phyloP scores from a whole-genome alignment of 2,113 vertebrate genomes.

The Istiophorus platypterus region DNA sequence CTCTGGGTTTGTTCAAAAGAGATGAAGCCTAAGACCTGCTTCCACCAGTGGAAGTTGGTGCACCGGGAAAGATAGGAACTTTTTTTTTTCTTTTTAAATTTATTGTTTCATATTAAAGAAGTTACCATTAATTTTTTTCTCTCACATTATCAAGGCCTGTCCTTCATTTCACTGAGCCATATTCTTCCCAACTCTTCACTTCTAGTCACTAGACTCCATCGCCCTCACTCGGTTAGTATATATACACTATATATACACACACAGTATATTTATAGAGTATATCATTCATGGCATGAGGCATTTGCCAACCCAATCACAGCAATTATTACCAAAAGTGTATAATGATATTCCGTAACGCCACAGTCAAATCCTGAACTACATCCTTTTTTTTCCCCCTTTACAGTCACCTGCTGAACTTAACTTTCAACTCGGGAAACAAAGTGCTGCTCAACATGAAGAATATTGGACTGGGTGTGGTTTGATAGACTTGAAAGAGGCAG shows the following conservation, averaged over 20 bases:
- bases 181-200: slow-evolving; percentile 23
- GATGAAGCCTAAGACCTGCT: neutral
- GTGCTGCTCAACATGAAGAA: slow-evolving; percentile 33
- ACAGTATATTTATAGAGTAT: neutral
- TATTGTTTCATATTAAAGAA: neutral
- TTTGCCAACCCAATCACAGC: slow-evolving; percentile 54
- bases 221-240: slow-evolving; percentile 46
- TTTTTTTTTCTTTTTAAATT: neutral
- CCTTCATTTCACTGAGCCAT: neutral
- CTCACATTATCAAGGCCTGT: neutral
- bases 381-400: neutral
- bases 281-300: neutral
- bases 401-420: slow-evolving; percentile 30
- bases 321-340: slow-evolving; percentile 20
- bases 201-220: slow-evolving; percentile 26
- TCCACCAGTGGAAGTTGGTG: neutral
- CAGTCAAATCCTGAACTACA: slow-evolving; percentile 14
- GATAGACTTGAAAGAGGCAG: slow-evolving; percentile 48
- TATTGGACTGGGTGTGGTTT: slow-evolving; percentile 39
- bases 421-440: slow-evolving; percentile 36
- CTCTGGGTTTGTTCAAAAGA: slow-evolving; percentile 2
- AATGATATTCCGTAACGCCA: slow-evolving; percentile 33
- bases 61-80: neutral
- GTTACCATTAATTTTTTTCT: neutral
- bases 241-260: too few relatives aligned